Evolutionary conservation across 2,113 vertebrate genomes (phyloP).

Genomic region (Daboia siamensis): DNA sequence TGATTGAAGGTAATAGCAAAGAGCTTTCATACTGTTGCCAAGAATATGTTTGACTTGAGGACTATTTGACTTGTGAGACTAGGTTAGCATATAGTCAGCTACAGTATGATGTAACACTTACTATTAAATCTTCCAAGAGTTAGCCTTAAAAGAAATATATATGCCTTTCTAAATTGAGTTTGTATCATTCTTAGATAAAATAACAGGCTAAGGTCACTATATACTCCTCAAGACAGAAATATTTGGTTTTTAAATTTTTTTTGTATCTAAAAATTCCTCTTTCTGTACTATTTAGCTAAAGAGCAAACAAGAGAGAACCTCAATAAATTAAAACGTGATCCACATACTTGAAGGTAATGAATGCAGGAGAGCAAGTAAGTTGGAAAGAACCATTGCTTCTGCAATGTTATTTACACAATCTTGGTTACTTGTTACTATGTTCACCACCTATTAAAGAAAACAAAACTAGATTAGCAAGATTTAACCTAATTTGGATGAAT

Average conservation of each 20-base stretch:
- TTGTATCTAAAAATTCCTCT: background rate
- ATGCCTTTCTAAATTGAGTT: background rate
- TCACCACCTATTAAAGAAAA: constrained; percentile 84
- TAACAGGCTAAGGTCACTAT: background rate
- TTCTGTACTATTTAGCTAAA: background rate
- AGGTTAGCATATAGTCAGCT: background rate
- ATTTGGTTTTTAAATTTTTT: background rate
- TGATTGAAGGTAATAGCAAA: background rate
- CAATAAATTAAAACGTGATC: background rate
- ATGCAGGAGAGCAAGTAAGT: constrained; percentile 90
- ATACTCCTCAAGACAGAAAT: background rate
- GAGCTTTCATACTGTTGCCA: background rate
- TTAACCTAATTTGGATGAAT: background rate
- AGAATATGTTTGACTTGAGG: background rate
- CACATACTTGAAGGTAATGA: constrained; percentile 95
- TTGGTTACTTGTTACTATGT: constrained; percentile 96
- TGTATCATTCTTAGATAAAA: background rate
- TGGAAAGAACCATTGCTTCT: constrained; percentile 91
- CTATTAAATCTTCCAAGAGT: background rate
- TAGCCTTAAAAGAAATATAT: background rate
- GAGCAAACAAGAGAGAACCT: background rate
- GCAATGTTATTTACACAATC: constrained; percentile 97
- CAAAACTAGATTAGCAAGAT: background rate
- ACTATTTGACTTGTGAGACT: background rate
- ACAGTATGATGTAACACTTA: background rate